Conservation (phyloP, 2,113 vertebrate genomes). For the Ophiodon elongatus region DNA sequence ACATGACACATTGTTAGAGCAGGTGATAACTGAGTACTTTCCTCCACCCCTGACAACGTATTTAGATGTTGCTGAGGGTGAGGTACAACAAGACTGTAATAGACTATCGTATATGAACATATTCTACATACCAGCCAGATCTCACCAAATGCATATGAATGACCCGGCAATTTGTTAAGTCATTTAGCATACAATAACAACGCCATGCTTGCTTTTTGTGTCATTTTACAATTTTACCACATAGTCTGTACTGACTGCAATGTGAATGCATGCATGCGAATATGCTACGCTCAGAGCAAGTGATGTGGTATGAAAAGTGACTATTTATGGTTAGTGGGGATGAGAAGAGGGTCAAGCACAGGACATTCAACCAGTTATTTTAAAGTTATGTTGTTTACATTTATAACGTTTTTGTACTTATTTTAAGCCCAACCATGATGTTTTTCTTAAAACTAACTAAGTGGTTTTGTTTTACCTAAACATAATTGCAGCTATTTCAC, state of each 20-base stretch:
- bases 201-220: too few relatives aligned
- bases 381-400: background rate
- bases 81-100: background rate
- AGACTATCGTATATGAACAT: background rate
- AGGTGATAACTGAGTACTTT: background rate
- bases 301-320: too few relatives aligned
- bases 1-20: constrained; percentile 11
- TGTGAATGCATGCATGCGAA: too few relatives aligned
- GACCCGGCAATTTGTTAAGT: too few relatives aligned
- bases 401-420: background rate
- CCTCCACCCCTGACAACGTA: background rate
- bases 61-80: background rate
- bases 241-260: too few relatives aligned
- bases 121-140: background rate
- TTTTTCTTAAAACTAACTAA: background rate
- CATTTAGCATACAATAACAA: too few relatives aligned
- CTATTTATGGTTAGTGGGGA: too few relatives aligned
- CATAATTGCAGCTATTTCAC: background rate
- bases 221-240: too few relatives aligned
- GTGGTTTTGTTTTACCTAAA: background rate
- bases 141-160: too few relatives aligned
- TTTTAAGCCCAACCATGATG: background rate
- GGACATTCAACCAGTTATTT: background rate
- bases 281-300: too few relatives aligned
- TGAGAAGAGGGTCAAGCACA: background rate